These are phyloP conservation scores for Chiroxiphia lanceolata DNA, from an alignment of 2,797 vertebrate genomes.

Conservation along the genomic window DNA sequence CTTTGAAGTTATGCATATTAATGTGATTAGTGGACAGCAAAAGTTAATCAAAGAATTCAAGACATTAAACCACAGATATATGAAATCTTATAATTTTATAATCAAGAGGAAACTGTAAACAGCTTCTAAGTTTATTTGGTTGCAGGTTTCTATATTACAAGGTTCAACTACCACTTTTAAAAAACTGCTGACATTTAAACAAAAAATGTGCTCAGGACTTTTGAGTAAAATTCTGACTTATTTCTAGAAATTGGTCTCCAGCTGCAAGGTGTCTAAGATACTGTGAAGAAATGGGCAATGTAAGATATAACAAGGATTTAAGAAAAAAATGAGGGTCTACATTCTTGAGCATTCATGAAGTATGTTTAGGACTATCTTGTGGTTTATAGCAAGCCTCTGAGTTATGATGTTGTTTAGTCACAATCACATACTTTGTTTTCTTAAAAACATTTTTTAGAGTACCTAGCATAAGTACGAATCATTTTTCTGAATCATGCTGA, in stretches of 20 bases:
- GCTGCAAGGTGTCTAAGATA: not conserved
- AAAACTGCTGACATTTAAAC: not conserved
- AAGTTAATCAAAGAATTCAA: conserved; percentile 44
- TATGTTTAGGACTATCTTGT: not conserved
- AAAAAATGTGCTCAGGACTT: not conserved
- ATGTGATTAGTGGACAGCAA: not conserved
- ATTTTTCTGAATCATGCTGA: not conserved
- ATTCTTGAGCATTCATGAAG: not conserved
- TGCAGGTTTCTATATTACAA: not conserved
- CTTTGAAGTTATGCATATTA: not conserved
- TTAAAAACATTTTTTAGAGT: not conserved
- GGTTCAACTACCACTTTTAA: not conserved
- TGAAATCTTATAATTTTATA: conserved; percentile 39
- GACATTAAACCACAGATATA: conserved; percentile 12
- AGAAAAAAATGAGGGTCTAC: not conserved
- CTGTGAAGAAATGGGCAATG: not conserved
- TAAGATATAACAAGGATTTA: not conserved
- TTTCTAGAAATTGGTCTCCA: not conserved
- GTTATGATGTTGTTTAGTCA: not conserved
- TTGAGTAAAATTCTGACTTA: not conserved
- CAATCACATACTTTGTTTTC: not conserved
- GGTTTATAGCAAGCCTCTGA: not conserved
- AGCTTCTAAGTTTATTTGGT: not conserved
- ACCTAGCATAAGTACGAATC: not conserved
- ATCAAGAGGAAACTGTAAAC: conserved; percentile 32